These are phyloP conservation scores for Selene dorsalis DNA, from an alignment of 2,797 vertebrate genomes.

Conservation along the genomic window DNA sequence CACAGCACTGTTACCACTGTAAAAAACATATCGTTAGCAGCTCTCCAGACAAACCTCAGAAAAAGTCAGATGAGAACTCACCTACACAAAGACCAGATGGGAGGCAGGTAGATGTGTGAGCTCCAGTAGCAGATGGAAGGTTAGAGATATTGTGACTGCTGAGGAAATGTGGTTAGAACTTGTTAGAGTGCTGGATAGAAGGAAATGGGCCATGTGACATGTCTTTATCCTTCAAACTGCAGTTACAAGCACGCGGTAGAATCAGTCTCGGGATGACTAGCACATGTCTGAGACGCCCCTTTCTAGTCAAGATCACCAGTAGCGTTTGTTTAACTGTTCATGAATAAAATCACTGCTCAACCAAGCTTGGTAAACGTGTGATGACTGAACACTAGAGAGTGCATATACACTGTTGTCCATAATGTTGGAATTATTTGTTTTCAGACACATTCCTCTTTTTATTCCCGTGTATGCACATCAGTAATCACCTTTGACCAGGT, in stretches of 20 bases:
- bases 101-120: not conserved
- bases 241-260: conserved; percentile 1
- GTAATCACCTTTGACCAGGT: too few relatives aligned
- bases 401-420: too few relatives aligned
- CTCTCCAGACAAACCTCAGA: not conserved
- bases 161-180: conserved; percentile 50
- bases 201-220: conserved; percentile 71
- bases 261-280: not conserved
- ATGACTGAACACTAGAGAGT: too few relatives aligned
- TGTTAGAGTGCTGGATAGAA: conserved; percentile 19
- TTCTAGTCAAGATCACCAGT: not conserved
- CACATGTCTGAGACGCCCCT: not conserved
- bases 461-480: too few relatives aligned
- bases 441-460: too few relatives aligned
- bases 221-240: conserved; percentile 32
- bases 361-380: not conserved
- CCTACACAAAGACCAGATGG: conserved; percentile 21
- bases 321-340: not conserved
- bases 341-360: not conserved
- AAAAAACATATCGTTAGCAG: not conserved
- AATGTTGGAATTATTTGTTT: too few relatives aligned
- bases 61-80: conserved; percentile 53
- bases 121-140: conserved; percentile 32
- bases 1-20: not conserved
- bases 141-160: conserved; percentile 34